These are phyloP conservation scores for Psix sp. DNA, from an alignment of 1,140 invertebrate species.

Conservation along the genomic window DNA sequence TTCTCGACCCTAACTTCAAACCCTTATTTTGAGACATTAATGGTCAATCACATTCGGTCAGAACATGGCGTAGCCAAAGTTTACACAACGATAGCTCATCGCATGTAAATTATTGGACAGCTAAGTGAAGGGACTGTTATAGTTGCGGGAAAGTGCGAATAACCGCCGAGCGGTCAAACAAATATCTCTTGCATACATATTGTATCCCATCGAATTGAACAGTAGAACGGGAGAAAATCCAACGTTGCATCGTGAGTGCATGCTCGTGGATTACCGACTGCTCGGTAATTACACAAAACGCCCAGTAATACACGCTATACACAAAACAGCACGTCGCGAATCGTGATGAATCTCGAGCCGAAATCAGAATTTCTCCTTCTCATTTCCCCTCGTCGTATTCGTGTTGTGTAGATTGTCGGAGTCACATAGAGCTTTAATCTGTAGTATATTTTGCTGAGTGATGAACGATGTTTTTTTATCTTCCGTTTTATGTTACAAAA, in stretches of 20 bases:
- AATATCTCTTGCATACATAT: conserved; percentile 55
- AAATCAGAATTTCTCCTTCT: conserved; percentile 37
- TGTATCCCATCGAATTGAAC: conserved; percentile 18
- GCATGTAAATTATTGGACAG: conserved; percentile 53
- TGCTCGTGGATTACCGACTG: conserved; percentile 72
- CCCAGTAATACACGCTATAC: conserved; percentile 55
- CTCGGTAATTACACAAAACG: conserved; percentile 71
- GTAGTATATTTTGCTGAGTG: too few relatives aligned
- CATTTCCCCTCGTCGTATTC: conserved; percentile 1
- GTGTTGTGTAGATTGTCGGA: too few relatives aligned
- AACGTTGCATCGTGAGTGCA: conserved; percentile 70
- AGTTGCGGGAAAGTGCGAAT: conserved; percentile 51
- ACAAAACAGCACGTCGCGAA: conserved; percentile 38
- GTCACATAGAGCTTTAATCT: too few relatives aligned
- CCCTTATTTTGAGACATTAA: conserved; percentile 23
- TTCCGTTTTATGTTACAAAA: too few relatives aligned
- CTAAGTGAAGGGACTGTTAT: conserved; percentile 48
- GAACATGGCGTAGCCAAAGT: conserved; percentile 37
- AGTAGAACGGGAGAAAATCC: conserved; percentile 31
- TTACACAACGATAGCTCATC: conserved; percentile 37
- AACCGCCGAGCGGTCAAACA: conserved; percentile 54
- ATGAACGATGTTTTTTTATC: too few relatives aligned
- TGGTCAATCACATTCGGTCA: conserved; percentile 36
- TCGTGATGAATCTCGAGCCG: conserved; percentile 52
- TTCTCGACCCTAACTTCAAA: too few relatives aligned